Evolutionary conservation across 2,888 invertebrate genomes (phyloP).

Genomic region (Malachius bipustulatus): DNA sequence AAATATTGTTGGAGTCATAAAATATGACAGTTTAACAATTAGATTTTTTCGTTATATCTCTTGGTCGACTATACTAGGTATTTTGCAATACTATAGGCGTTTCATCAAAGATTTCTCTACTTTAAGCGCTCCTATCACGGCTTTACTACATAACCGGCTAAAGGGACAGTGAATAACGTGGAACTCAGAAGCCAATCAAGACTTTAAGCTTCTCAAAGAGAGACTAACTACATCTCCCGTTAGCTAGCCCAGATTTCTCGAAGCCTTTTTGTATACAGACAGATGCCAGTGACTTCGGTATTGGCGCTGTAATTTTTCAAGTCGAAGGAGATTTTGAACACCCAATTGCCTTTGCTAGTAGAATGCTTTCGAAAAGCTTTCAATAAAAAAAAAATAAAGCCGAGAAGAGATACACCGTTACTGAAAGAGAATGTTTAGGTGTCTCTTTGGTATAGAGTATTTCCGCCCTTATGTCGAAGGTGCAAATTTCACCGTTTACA

Average conservation of each 20-base stretch:
- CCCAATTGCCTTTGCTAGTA: not conserved
- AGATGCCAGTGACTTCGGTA: not conserved
- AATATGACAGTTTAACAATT: too few relatives aligned
- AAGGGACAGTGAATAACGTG: not conserved
- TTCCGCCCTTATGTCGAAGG: not conserved
- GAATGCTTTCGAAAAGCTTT: too few relatives aligned
- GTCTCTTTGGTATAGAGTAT: constrained; percentile 1
- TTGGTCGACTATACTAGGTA: too few relatives aligned
- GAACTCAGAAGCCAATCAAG: not conserved
- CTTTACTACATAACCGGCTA: not conserved
- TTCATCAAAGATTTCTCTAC: constrained; percentile 2
- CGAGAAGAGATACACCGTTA: not conserved
- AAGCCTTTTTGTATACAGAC: constrained; percentile 1
- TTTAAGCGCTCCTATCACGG: not conserved
- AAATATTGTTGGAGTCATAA: too few relatives aligned
- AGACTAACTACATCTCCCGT: not conserved
- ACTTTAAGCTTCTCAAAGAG: not conserved
- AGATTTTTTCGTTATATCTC: too few relatives aligned
- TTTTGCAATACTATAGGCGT: not conserved
- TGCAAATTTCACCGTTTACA: not conserved
- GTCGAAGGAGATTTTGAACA: not conserved
- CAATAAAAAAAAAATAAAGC: too few relatives aligned
- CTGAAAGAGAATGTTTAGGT: constrained; percentile 1
- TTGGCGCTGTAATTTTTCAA: not conserved
- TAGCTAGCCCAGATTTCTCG: not conserved